phyloP scores from a whole-genome alignment of 1,140 invertebrate species.

The Pachyrhynchus sulphureomaculatus region DNA sequence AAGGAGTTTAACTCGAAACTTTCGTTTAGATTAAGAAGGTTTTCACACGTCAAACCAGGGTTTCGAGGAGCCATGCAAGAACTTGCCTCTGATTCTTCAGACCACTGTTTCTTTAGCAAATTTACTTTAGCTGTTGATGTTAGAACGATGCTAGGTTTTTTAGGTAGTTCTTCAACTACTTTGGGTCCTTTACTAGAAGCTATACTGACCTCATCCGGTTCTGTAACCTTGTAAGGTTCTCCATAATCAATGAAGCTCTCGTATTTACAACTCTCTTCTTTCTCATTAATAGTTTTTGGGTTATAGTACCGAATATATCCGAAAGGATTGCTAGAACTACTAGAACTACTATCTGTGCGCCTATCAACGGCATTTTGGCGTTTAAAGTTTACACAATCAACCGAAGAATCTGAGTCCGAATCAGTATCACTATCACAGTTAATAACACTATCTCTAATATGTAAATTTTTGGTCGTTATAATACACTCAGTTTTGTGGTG shows the following conservation, averaged over 20 bases:
- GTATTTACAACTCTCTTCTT: conserved; percentile 42
- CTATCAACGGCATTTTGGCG: conserved; percentile 61
- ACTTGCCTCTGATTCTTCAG: conserved; percentile 61
- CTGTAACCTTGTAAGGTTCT: conserved; percentile 11
- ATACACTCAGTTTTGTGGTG: conserved; percentile 59
- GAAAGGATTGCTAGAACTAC: conserved; percentile 55
- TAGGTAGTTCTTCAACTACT: conserved; percentile 31
- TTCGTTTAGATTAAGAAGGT: conserved; percentile 63
- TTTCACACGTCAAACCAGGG: conserved; percentile 63
- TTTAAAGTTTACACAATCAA: conserved; percentile 47
- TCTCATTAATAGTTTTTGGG: conserved; percentile 46
- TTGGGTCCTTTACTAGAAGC: conserved; percentile 3
- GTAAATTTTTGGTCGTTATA: conserved; percentile 55
- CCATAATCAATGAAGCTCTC: conserved; percentile 57
- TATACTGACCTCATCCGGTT: conserved; percentile 1
- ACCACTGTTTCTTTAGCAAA: conserved; percentile 53
- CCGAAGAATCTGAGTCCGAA: conserved; percentile 48
- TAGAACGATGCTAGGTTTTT: conserved; percentile 48
- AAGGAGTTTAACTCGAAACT: conserved; percentile 50
- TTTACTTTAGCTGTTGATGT: conserved; percentile 55
- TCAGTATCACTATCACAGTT: conserved; percentile 54
- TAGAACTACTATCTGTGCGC: conserved; percentile 46
- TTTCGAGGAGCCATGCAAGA: conserved; percentile 54
- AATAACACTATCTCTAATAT: conserved; percentile 56
- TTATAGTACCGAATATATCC: conserved; percentile 66